phyloP scores from a whole-genome alignment of 2,113 vertebrate genomes.

The Sialia sialis region DNA sequence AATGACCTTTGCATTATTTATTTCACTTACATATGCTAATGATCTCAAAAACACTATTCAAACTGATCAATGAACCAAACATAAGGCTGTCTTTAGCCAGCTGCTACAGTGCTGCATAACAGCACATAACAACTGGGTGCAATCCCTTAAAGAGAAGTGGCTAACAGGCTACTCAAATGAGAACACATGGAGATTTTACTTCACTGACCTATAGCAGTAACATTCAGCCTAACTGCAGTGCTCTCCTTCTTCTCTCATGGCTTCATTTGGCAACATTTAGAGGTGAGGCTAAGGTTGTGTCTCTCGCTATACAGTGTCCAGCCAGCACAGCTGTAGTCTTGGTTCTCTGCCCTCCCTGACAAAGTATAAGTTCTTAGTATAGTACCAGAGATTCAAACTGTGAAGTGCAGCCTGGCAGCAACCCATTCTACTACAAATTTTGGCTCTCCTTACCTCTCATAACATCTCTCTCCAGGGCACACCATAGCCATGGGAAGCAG shows the following conservation, averaged over 20 bases:
- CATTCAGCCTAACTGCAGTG: not conserved
- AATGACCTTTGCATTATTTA: not conserved
- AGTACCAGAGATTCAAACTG: not conserved
- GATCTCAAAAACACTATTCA: not conserved
- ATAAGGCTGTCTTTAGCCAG: not conserved
- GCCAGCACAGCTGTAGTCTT: not conserved
- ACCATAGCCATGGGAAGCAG: rapidly evolving
- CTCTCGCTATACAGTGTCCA: not conserved
- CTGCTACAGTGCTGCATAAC: not conserved
- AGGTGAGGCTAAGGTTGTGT: not conserved
- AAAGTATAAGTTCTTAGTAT: not conserved
- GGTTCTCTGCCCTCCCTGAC: not conserved
- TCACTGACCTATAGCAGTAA: not conserved
- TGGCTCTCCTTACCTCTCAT: not conserved
- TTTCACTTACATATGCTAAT: not conserved
- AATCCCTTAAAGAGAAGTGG: not conserved
- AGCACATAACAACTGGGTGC: not conserved
- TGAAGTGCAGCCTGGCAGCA: not conserved
- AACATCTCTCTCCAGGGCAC: not conserved
- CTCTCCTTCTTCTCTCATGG: not conserved
- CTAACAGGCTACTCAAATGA: not conserved
- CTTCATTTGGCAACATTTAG: not conserved
- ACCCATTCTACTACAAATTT: not conserved
- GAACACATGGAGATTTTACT: not conserved
- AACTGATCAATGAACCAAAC: not conserved